A percentile compares a stretch with the other conserved stretches of the same genome.
Evolutionary conservation across 2,888 invertebrate genomes (phyloP).

Genomic region (Suillia variegata): DNA sequence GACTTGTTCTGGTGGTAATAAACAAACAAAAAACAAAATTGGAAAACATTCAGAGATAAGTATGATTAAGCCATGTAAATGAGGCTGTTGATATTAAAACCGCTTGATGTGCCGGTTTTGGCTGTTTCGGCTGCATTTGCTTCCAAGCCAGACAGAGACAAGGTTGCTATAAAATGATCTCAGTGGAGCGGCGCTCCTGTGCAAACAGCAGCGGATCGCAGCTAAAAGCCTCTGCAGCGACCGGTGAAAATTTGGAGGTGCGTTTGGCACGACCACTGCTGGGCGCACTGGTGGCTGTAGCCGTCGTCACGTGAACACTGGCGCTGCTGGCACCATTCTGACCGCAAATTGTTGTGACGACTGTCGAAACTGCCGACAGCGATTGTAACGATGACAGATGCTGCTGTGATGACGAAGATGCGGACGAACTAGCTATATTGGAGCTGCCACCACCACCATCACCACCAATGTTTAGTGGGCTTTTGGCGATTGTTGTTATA

Average conservation of each 20-base stretch:
- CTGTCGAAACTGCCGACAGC: constrained; percentile 33
- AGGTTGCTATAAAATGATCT: constrained; percentile 58
- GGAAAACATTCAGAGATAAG: too few relatives aligned
- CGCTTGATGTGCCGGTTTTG: too few relatives aligned
- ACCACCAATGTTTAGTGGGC: constrained; percentile 34
- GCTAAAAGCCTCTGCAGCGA: constrained; percentile 43
- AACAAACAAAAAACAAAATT: too few relatives aligned
- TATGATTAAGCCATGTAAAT: too few relatives aligned
- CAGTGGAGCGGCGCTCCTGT: constrained; percentile 51
- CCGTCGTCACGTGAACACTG: constrained; percentile 41
- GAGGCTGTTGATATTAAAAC: too few relatives aligned
- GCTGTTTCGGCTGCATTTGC: too few relatives aligned
- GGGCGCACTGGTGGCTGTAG: constrained; percentile 37
- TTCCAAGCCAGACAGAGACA: too few relatives aligned
- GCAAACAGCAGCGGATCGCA: constrained; percentile 53
- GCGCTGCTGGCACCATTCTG: constrained; percentile 42
- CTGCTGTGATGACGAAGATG: constrained; percentile 28
- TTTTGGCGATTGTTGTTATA: constrained; percentile 51
- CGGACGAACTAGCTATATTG: too few relatives aligned
- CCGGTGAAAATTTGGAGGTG: constrained; percentile 42
- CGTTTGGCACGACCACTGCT: constrained; percentile 36
- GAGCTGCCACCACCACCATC: background rate
- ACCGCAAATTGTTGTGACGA: constrained; percentile 43
- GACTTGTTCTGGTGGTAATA: too few relatives aligned
- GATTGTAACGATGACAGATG: constrained; percentile 37